Conservation (phyloP, 1,140 invertebrate genomes). For the Pollicipes pollicipes region DNA sequence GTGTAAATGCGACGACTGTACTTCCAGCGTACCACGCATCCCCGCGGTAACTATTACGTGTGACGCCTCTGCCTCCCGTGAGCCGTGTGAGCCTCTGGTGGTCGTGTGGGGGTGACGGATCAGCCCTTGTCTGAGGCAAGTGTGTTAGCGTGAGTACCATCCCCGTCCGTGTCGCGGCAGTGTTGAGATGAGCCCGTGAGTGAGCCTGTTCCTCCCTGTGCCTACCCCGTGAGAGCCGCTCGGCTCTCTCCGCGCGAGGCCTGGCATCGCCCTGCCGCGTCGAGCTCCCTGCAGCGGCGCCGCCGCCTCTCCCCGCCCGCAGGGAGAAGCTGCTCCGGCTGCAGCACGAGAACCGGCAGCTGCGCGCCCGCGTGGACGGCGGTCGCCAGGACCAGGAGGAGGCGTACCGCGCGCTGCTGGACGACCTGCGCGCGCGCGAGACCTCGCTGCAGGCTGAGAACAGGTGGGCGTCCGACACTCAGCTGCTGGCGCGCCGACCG, state of each 20-base stretch:
- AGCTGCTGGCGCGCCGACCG: constrained; percentile 4
- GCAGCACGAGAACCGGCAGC: constrained; percentile 71
- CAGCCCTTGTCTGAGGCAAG: no score
- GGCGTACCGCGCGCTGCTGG: constrained; percentile 46
- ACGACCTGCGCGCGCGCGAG: constrained; percentile 50
- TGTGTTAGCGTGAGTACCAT: not conserved
- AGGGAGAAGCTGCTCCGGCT: constrained; percentile 67
- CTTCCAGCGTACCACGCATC: no score
- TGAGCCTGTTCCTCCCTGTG: not conserved
- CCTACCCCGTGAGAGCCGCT: not conserved
- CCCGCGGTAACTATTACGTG: no score
- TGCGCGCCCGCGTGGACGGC: constrained; percentile 48
- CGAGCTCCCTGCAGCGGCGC: not conserved
- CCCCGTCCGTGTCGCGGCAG: not conserved
- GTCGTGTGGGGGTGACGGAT: no score
- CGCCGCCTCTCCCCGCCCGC: constrained; percentile 22
- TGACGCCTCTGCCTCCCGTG: no score
- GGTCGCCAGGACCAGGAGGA: constrained; percentile 39
- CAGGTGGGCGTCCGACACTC: constrained; percentile 24
- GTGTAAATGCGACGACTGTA: no score
- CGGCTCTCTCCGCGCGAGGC: no score
- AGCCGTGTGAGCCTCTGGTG: no score
- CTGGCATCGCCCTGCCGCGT: no score
- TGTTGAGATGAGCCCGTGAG: not conserved
- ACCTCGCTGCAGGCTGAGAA: constrained; percentile 46